These are phyloP conservation scores for Poecilia velifera DNA, from an alignment of 2,797 vertebrate genomes.

Conservation along the genomic window DNA sequence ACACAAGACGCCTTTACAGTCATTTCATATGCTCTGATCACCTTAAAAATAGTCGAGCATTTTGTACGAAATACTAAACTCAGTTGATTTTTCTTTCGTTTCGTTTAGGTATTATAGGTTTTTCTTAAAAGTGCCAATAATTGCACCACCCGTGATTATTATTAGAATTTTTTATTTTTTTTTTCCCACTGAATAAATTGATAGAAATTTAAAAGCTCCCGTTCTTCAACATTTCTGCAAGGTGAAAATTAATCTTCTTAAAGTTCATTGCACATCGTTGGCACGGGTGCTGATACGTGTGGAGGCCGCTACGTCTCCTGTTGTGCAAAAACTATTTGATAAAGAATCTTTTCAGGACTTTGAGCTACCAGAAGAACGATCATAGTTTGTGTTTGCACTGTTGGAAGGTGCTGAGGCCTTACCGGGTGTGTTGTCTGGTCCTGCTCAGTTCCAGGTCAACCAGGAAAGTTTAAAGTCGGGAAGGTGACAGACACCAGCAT, in stretches of 20 bases:
- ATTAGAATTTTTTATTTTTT: background rate
- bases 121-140: background rate
- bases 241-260: background rate
- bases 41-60: background rate
- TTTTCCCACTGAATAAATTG: background rate
- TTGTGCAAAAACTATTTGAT: background rate
- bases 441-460: slow-evolving; percentile 91
- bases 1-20: background rate
- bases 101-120: background rate
- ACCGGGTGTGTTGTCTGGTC: slow-evolving; percentile 9
- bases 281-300: background rate
- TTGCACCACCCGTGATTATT: background rate
- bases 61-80: background rate
- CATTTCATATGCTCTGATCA: background rate
- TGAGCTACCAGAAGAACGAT: background rate
- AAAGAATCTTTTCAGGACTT: background rate
- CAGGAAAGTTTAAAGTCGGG: slow-evolving; percentile 92
- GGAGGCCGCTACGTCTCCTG: background rate
- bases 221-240: background rate
- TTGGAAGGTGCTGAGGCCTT: background rate
- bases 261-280: background rate
- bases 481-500: slow-evolving; percentile 93
- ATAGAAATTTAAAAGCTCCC: background rate
- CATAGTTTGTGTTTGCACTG: background rate
- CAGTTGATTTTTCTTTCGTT: background rate